phyloP scores from a whole-genome alignment of 2,113 vertebrate species.

The Nycticebus coucang region DNA sequence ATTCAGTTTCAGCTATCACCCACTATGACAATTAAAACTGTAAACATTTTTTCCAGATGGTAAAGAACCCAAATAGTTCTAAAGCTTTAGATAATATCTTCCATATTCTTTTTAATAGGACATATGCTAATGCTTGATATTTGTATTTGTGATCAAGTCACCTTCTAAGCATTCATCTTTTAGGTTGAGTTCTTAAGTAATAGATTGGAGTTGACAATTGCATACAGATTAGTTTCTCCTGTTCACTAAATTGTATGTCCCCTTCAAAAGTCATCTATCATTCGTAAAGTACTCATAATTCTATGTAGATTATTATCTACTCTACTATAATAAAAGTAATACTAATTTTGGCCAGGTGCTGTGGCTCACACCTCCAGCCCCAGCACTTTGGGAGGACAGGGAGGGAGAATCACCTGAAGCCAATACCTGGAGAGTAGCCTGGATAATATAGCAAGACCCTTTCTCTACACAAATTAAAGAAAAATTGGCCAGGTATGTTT shows the following conservation, averaged over 20 bases:
- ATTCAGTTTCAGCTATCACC: constrained; percentile 56
- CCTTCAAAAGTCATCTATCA: neutral
- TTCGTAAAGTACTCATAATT: neutral
- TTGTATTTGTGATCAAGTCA: constrained; percentile 51
- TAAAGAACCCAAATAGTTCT: constrained; percentile 56
- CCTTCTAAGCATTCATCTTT: constrained; percentile 55
- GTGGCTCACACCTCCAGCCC: too few species aligned
- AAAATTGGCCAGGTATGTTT: too few species aligned
- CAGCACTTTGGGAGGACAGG: too few species aligned
- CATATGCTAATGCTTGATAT: constrained; percentile 26
- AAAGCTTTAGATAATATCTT: constrained; percentile 50
- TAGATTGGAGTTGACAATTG: neutral
- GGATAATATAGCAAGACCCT: too few species aligned
- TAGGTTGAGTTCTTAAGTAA: neutral
- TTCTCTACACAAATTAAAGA: too few species aligned
- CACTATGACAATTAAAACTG: constrained; percentile 50
- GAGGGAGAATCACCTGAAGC: too few species aligned
- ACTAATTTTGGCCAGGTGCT: neutral
- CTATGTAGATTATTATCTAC: neutral
- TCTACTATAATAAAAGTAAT: neutral
- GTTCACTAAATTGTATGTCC: constrained; percentile 5
- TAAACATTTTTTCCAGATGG: constrained; percentile 49
- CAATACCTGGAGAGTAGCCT: too few species aligned
- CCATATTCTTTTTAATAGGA: constrained; percentile 52
- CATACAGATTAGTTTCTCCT: neutral